Evolutionary conservation across 2,113 vertebrate genomes (phyloP), one percentile per base, ranked within the genome.

Genomic region (Engystomops pustulosus): DNA sequence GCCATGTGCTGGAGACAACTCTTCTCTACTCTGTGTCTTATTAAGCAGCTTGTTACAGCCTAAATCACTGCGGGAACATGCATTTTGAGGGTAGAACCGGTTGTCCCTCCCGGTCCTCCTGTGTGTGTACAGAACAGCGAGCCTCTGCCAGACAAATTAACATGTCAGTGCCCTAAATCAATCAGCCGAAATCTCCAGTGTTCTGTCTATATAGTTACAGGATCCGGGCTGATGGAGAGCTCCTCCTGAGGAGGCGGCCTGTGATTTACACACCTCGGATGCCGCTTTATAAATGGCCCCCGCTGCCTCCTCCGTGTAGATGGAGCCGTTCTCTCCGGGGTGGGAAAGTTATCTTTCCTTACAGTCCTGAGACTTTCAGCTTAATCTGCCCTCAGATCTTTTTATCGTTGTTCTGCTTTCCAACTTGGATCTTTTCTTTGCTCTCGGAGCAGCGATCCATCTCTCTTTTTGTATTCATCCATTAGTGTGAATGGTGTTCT

Each of bases 321-420:
- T 68, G 41, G 17, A 69, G 58, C 15, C 53, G 44, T 30, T 32
- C 20, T 20, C 77, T n/a, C 38, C 9, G 34, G 55, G 14, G 15
- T 41, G 36, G 76, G 55, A 27, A 62, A 62, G 55, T 15, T 9
- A 79, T 65, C 36, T 79, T 20, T 79, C 58, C 4, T 47, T 62
- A 17, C 32, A 44, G 32, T 11, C 41, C 12, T 65, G 36, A 25
- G 47, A 45, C 77, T 79, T 60, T 79, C 55, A 44, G 12, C 23
- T 62, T 79, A 58, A 80, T 68, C 78, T 49, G 62, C 30, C 30
- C 27, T 68, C 17, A 32, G 44, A 80, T 80, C 58, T 80, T 47
- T n/a, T 80, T 23, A 65, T 79, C 77, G 32, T 38, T 68, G 36
- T 15, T 49, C 58, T 14, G 77, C 41, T 49, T 32, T 34, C 18